Evolutionary conservation across 2,113 vertebrate genomes (phyloP).

Genomic region (Heterocephalus glaber): DNA sequence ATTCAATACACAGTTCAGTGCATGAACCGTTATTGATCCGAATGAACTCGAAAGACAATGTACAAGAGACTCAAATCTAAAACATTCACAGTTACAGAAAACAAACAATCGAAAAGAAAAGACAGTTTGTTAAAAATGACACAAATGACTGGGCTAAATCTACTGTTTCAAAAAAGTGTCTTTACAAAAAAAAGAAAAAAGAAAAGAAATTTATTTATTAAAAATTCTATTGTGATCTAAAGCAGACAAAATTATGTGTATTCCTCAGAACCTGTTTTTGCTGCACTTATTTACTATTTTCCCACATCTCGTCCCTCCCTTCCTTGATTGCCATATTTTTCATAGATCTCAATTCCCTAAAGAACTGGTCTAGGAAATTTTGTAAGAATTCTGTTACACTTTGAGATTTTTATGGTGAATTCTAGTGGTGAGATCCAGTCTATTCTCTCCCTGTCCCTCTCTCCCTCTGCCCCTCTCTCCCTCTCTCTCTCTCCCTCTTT

Average conservation of each 20-base stretch:
- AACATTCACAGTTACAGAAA: slow-evolving; percentile 86
- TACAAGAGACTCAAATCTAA: slow-evolving; percentile 99
- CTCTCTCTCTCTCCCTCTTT: slow-evolving; percentile 22
- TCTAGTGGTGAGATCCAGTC: slow-evolving; percentile 90
- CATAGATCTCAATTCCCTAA: slow-evolving; percentile 85
- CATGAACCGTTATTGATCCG: slow-evolving; percentile 99
- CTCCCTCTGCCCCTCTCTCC: slow-evolving; percentile 30
- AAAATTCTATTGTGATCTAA: slow-evolving; percentile 99
- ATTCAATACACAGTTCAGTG: slow-evolving; percentile 99
- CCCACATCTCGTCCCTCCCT: slow-evolving; percentile 71
- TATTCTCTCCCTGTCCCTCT: slow-evolving; percentile 86
- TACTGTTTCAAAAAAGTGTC: slow-evolving; percentile 99
- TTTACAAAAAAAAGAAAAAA: slow-evolving; percentile 98
- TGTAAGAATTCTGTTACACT: slow-evolving; percentile 89
- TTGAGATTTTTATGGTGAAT: slow-evolving; percentile 92
- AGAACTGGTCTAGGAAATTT: slow-evolving; percentile 88
- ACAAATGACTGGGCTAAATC: slow-evolving; percentile 97
- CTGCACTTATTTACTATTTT: slow-evolving; percentile 90
- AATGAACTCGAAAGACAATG: slow-evolving; percentile 99
- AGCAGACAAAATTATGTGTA: slow-evolving; percentile 94
- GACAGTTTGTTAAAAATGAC: slow-evolving; percentile 93
- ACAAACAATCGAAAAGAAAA: slow-evolving; percentile 83
- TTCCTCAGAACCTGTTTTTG: slow-evolving; percentile 96
- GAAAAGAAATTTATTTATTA: slow-evolving; percentile 99
- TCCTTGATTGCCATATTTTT: slow-evolving; percentile 87